Percentiles rank a stretch among this genome's conserved stretches.
These are phyloP conservation scores for Protodeltote pygarga DNA, from an alignment of 2,888 invertebrate species.

Conservation along the genomic window DNA sequence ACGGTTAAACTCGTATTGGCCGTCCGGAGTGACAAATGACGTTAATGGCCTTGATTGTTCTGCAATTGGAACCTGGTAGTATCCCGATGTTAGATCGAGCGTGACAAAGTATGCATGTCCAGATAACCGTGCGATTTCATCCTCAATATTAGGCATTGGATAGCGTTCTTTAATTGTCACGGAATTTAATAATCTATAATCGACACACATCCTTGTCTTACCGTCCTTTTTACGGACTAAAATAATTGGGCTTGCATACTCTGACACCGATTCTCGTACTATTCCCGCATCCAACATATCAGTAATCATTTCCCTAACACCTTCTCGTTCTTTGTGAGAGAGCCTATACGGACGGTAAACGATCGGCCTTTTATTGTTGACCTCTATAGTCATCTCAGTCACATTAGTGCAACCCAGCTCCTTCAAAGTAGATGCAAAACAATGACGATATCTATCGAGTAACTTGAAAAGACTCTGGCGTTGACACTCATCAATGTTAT, in stretches of 20 bases:
- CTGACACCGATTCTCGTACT: neutral
- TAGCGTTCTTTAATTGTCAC: constrained; percentile 35
- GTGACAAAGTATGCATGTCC: no score
- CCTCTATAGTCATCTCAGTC: neutral
- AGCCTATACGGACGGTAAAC: neutral
- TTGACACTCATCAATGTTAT: neutral
- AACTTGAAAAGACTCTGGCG: neutral
- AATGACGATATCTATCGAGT: neutral
- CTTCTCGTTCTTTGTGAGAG: neutral
- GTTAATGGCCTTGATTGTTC: constrained; percentile 35
- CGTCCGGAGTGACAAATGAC: constrained; percentile 59
- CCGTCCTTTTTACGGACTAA: constrained; percentile 1
- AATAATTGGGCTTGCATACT: constrained; percentile 3
- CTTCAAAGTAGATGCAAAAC: neutral
- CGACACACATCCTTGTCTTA: neutral
- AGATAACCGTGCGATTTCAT: constrained; percentile 14
- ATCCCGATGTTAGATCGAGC: neutral
- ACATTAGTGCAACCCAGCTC: neutral
- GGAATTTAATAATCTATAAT: neutral
- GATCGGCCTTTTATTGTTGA: neutral
- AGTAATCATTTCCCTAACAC: no score
- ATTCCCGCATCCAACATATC: no score
- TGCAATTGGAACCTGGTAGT: constrained; percentile 8
- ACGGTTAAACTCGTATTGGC: constrained; percentile 56
- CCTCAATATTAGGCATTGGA: constrained; percentile 38